A percentile compares a stretch with the other conserved stretches of the same genome.
Evolutionary conservation across 2,113 vertebrate species (phyloP).

Genomic region (Procavia capensis): DNA sequence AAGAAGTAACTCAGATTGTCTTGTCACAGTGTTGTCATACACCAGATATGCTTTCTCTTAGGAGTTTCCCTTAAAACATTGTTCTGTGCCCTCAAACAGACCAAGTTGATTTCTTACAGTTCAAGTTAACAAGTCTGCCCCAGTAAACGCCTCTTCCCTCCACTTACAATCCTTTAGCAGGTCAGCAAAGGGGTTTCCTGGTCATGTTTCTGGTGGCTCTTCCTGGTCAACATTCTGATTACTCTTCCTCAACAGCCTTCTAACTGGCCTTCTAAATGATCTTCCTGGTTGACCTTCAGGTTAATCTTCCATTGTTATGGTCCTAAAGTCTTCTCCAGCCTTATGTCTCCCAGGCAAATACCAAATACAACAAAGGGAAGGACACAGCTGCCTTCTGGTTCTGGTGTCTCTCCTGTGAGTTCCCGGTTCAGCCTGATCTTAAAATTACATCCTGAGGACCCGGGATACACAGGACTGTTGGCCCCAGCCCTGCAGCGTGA

Average conservation of each 20-base stretch:
- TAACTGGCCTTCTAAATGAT: no score
- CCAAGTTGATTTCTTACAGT: not conserved
- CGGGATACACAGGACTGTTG: not conserved
- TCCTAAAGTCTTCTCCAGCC: no score
- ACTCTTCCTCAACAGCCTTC: no score
- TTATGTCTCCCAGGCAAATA: not conserved
- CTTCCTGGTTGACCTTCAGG: not conserved
- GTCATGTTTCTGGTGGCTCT: not conserved
- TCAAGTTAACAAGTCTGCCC: slow-evolving; percentile 14
- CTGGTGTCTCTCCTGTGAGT: no score
- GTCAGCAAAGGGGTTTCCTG: not conserved
- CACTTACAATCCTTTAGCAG: not conserved
- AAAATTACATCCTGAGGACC: not conserved
- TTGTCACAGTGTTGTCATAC: not conserved
- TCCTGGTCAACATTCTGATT: not conserved
- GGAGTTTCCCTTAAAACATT: no score
- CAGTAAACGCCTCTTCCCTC: not conserved
- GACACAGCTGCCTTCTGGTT: not conserved
- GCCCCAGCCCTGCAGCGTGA: not conserved
- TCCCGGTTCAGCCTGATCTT: not conserved
- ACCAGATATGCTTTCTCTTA: no score
- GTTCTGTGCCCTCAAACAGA: slow-evolving; percentile 62
- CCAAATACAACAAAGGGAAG: not conserved
- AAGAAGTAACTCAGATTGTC: slow-evolving; percentile 41
- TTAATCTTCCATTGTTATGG: not conserved